These are phyloP conservation scores for Monomorium pharaonis DNA, from an alignment of 1,140 invertebrate species.

Conservation along the genomic window DNA sequence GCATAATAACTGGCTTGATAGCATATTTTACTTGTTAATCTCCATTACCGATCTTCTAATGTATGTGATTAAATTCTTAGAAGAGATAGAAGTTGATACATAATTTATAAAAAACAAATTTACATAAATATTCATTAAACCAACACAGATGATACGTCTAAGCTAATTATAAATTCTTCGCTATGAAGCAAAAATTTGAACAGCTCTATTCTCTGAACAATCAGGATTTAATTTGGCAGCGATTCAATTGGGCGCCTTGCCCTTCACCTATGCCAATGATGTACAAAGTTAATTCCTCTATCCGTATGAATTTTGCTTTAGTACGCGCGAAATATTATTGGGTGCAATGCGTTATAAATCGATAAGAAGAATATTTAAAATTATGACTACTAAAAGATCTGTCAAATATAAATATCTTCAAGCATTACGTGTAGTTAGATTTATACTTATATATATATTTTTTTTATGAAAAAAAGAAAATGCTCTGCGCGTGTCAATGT, in stretches of 20 bases:
- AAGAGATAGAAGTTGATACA: background rate
- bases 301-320: conserved; percentile 67
- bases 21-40: background rate
- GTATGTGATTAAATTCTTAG: background rate
- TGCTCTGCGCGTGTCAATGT: background rate
- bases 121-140: conserved; percentile 8
- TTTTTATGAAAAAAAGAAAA: background rate
- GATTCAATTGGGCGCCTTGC: conserved; percentile 83
- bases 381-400: background rate
- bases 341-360: background rate
- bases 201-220: conserved; percentile 75
- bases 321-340: conserved; percentile 60
- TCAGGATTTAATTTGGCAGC: conserved; percentile 83
- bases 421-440: background rate
- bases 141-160: conserved; percentile 22
- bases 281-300: conserved; percentile 82
- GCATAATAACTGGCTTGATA: background rate
- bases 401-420: background rate
- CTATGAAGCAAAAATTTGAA: conserved; percentile 4
- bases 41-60: background rate
- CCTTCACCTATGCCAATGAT: conserved; percentile 83
- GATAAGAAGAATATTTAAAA: background rate
- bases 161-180: background rate
- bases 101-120: background rate
- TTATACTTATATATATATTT: background rate